Conservation (phyloP, 2,113 vertebrate genomes). For the Proterorhinus semilunaris region DNA sequence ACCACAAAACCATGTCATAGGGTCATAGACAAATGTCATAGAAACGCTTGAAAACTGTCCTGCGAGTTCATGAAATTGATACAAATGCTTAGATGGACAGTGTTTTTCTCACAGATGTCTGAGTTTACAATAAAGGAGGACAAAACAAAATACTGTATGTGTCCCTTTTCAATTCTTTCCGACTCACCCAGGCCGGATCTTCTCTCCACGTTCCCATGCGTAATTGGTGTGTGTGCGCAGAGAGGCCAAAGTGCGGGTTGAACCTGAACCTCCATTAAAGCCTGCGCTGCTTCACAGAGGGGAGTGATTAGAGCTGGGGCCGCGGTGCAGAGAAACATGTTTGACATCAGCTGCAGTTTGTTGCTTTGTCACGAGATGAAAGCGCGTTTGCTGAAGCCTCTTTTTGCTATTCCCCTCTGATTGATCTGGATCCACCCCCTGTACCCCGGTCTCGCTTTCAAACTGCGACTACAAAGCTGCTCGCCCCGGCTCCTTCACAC, state of each 20-base stretch:
- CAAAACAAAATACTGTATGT: no score
- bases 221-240: conserved; percentile 8
- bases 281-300: conserved; percentile 66
- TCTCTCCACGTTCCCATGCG: conserved; percentile 14
- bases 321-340: conserved; percentile 46
- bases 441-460: conserved; percentile 43
- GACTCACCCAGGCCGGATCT: neutral
- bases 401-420: conserved; percentile 65
- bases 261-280: conserved; percentile 71
- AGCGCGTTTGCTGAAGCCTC: conserved; percentile 69
- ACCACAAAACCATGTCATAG: no score
- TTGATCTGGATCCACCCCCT: conserved; percentile 54
- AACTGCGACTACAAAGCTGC: conserved; percentile 32
- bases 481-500: conserved; percentile 18
- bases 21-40: no score
- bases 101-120: no score
- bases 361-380: conserved; percentile 73
- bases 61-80: no score
- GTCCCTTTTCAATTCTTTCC: neutral
- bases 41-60: no score
- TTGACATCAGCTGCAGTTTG: conserved; percentile 70
- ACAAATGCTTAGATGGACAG: no score
- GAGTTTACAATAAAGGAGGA: no score
- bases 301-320: conserved; percentile 67
- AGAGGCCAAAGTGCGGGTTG: conserved; percentile 32